A percentile compares a stretch with the other conserved stretches of the same genome.
phyloP scores from a whole-genome alignment of 2,113 vertebrate genomes.

The Hypocryptadius cinnamomeus region DNA sequence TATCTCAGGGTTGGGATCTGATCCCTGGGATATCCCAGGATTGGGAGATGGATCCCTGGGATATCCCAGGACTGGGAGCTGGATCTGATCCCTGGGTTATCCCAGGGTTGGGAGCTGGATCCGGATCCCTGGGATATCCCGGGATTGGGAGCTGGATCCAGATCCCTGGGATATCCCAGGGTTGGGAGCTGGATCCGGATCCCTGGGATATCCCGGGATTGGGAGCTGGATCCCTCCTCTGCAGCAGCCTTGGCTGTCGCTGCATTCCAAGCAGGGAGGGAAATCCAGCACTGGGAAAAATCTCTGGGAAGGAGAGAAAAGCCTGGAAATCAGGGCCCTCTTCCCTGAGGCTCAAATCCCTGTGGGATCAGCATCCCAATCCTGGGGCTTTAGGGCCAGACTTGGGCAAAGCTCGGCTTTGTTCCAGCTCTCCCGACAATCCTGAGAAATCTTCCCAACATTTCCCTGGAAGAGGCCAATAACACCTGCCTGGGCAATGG shows the following conservation, averaged over 20 bases:
- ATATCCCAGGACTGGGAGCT: not conserved
- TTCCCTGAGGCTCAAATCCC: not conserved
- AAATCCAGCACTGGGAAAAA: not conserved
- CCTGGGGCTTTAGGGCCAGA: rapidly evolving
- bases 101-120: too few species aligned
- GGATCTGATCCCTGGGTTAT: too few species aligned
- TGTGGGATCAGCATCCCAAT: rapidly evolving
- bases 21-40: not conserved
- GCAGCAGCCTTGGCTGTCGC: rapidly evolving
- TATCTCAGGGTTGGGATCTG: not conserved
- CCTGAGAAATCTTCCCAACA: not conserved
- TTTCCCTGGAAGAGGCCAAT: not conserved
- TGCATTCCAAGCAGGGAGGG: not conserved
- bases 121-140: too few species aligned
- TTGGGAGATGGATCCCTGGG: too few species aligned
- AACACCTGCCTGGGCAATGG: rapidly evolving
- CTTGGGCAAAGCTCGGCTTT: not conserved
- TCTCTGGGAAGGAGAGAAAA: not conserved
- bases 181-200: too few species aligned
- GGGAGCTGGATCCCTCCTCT: not conserved
- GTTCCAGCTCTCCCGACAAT: not conserved
- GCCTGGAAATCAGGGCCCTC: rapidly evolving
- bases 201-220: too few species aligned
- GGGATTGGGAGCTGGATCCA: too few species aligned
- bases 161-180: too few species aligned